Percentiles rank a stretch among this genome's conserved stretches.
phyloP scores from a whole-genome alignment of 2,797 vertebrate genomes.

The Capromys pilorides region DNA sequence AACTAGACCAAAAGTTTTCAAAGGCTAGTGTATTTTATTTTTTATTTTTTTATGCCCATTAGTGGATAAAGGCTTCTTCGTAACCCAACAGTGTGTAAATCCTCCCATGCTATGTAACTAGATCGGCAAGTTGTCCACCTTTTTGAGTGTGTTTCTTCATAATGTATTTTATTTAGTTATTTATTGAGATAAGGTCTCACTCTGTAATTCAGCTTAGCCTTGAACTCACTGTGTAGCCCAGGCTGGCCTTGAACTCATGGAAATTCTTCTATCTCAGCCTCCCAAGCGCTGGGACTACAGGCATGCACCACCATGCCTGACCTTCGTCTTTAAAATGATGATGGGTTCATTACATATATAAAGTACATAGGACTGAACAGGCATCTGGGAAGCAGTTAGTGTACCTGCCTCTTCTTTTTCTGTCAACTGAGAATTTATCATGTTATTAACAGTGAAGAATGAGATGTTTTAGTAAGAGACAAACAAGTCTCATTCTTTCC shows the following conservation, averaged over 20 bases:
- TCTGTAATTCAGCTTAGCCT: neutral
- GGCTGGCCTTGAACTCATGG: neutral
- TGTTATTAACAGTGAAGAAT: conserved; percentile 19
- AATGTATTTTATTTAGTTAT: neutral
- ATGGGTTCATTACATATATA: conserved; percentile 12
- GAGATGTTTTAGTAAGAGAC: conserved; percentile 43
- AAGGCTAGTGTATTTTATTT: neutral
- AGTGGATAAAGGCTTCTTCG: neutral
- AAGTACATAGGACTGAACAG: conserved; percentile 6
- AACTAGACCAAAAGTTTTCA: neutral
- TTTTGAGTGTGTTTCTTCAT: conserved; percentile 52
- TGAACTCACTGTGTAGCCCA: no score
- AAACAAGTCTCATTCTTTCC: conserved; percentile 13
- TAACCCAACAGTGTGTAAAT: neutral
- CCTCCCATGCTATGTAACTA: conserved; percentile 43
- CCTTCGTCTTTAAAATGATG: conserved; percentile 50
- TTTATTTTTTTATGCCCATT: conserved; percentile 9
- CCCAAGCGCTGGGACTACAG: neutral
- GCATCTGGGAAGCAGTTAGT: neutral
- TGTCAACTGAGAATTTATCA: conserved; percentile 29
- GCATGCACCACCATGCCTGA: no score
- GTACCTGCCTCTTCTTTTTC: neutral
- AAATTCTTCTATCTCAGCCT: neutral
- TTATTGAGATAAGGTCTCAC: neutral
- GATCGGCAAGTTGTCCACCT: conserved; percentile 59